These are phyloP conservation scores for Sebastiscus albofasciatus DNA, from an alignment of 2,797 vertebrate species.

Conservation along the genomic window DNA sequence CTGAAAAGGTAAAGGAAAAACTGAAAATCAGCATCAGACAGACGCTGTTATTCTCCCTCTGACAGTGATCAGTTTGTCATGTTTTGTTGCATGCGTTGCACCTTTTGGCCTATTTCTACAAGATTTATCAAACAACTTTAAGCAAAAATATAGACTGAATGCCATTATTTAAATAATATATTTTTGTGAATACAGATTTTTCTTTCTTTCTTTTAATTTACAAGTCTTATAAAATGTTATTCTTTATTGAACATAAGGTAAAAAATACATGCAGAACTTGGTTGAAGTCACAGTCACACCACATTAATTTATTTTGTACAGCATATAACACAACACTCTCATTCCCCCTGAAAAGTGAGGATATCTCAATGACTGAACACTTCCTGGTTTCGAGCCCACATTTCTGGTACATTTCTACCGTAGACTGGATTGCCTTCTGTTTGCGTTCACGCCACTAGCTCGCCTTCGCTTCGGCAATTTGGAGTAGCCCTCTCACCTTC, in stretches of 20 bases:
- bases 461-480: slow-evolving; percentile 63
- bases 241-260: slow-evolving; percentile 24
- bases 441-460: slow-evolving; percentile 31
- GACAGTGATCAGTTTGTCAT: not conserved
- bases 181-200: slow-evolving; percentile 53
- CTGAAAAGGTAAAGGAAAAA: not conserved
- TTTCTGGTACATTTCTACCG: slow-evolving; percentile 7
- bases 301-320: slow-evolving; percentile 61
- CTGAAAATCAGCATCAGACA: not conserved
- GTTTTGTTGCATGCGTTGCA: slow-evolving; percentile 71
- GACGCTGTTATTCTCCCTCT: not conserved
- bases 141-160: slow-evolving; percentile 21
- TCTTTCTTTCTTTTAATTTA: slow-evolving; percentile 58
- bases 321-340: slow-evolving; percentile 28
- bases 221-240: slow-evolving; percentile 74
- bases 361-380: slow-evolving; percentile 1
- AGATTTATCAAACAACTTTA: slow-evolving; percentile 24
- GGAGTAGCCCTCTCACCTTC: slow-evolving; percentile 86
- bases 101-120: slow-evolving; percentile 51
- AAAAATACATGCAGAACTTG: slow-evolving; percentile 11
- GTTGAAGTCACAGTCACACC: slow-evolving; percentile 30
- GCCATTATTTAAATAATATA: slow-evolving; percentile 35
- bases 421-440: slow-evolving; percentile 10
- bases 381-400: not conserved
- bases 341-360: slow-evolving; percentile 32